These are phyloP conservation scores for Corythornis vintsioides DNA, from an alignment of 2,113 vertebrate genomes.

Conservation along the genomic window DNA sequence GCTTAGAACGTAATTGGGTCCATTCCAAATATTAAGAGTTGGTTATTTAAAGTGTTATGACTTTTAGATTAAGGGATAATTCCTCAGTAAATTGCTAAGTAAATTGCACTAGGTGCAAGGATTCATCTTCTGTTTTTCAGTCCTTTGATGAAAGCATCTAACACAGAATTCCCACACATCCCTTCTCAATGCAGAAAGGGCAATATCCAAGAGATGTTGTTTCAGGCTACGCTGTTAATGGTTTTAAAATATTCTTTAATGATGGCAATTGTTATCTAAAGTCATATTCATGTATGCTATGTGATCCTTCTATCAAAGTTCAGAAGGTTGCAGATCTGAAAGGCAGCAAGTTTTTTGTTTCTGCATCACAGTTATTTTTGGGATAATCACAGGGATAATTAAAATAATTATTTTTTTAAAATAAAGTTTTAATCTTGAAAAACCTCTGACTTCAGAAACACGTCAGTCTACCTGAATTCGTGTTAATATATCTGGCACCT, in stretches of 20 bases:
- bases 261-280: conserved; percentile 17
- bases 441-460: not conserved
- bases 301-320: not conserved
- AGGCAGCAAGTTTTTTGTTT: conserved; percentile 18
- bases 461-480: not conserved
- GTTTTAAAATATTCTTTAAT: conserved; percentile 53
- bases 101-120: not conserved
- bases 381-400: conserved; percentile 2
- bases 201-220: not conserved
- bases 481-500: not conserved
- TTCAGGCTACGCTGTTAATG: conserved; percentile 37
- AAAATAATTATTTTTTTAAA: not conserved
- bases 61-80: conserved; percentile 3
- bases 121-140: not conserved
- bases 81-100: not conserved
- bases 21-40: not conserved
- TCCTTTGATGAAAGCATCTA: not conserved
- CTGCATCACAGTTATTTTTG: conserved; percentile 30
- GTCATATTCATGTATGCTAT: not conserved
- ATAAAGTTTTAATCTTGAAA: not conserved
- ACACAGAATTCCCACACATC: not conserved
- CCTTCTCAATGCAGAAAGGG: not conserved
- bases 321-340: conserved; percentile 14
- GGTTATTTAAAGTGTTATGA: not conserved
- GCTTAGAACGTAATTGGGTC: not conserved